Conservation (phyloP, 2,888 invertebrate species). For the Polia nebulosa region DNA sequence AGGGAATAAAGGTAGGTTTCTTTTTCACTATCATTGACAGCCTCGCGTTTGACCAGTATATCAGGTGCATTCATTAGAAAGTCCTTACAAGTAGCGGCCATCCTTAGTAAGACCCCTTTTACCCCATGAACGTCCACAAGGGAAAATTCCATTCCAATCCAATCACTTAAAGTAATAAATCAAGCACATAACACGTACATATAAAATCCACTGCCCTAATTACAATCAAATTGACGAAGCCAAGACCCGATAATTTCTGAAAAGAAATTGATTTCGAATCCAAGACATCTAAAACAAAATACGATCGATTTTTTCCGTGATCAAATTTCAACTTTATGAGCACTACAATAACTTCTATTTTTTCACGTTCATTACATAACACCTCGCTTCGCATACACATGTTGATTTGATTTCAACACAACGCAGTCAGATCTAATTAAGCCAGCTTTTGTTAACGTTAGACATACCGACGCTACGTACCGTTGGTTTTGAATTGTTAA, state of each 20-base stretch:
- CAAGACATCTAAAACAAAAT: conserved; percentile 45
- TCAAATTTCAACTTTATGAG: conserved; percentile 44
- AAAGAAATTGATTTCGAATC: conserved; percentile 39
- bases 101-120: background rate
- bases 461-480: conserved; percentile 66
- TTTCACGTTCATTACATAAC: conserved; percentile 42
- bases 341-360: conserved; percentile 29
- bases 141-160: background rate
- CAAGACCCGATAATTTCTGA: conserved; percentile 16
- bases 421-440: conserved; percentile 76
- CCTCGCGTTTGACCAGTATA: too few relatives aligned
- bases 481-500: conserved; percentile 70
- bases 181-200: background rate
- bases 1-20: too few relatives aligned
- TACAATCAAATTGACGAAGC: conserved; percentile 6
- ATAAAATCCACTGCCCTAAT: conserved; percentile 12
- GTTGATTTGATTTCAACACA: conserved; percentile 75
- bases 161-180: conserved; percentile 31
- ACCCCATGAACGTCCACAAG: background rate
- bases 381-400: conserved; percentile 66
- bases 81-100: background rate
- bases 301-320: background rate
- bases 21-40: too few relatives aligned
- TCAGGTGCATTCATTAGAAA: too few relatives aligned
- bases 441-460: conserved; percentile 75